Conservation (phyloP, 30 jellyfish, hydroid and myxozoan genomes). For the Pelagia noctiluca region DNA sequence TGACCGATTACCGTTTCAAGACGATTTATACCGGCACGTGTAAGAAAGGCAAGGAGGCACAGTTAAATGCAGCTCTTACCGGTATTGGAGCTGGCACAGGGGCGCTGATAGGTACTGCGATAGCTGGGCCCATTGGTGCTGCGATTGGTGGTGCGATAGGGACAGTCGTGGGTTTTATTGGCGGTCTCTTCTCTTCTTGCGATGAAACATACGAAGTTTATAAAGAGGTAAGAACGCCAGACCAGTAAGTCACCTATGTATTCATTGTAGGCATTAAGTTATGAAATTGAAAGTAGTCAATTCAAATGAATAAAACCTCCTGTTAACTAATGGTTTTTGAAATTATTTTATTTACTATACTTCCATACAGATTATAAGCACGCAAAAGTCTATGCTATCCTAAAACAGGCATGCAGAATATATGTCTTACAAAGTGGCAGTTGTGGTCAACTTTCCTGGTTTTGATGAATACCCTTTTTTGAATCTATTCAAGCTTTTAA, state of each 20-base stretch:
- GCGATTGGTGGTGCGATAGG: slow-evolving; percentile 67
- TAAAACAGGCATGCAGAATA: too few species aligned
- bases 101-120: slow-evolving; percentile 21
- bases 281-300: too few species aligned
- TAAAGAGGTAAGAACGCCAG: slow-evolving; percentile 33
- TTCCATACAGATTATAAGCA: background rate
- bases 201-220: slow-evolving; percentile 68
- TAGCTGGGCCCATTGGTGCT: slow-evolving; percentile 42
- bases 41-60: slow-evolving; percentile 34
- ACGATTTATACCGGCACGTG: slow-evolving; percentile 77
- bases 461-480: too few species aligned
- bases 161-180: slow-evolving; percentile 33
- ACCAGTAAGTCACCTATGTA: background rate
- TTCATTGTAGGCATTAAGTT: too few species aligned
- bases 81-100: slow-evolving; percentile 71
- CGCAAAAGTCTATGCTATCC: background rate
- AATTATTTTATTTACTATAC: background rate
- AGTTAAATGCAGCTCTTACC: slow-evolving; percentile 51
- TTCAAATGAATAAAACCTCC: background rate
- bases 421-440: too few species aligned
- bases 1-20: slow-evolving; percentile 59
- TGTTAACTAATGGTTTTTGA: background rate
- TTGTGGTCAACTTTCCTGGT: too few species aligned
- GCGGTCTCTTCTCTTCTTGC: slow-evolving; percentile 69
- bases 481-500: too few species aligned